Base-by-base conservation (phyloP, 2,888 invertebrate genomes). In the Leptopilina drosophilae region DNA sequence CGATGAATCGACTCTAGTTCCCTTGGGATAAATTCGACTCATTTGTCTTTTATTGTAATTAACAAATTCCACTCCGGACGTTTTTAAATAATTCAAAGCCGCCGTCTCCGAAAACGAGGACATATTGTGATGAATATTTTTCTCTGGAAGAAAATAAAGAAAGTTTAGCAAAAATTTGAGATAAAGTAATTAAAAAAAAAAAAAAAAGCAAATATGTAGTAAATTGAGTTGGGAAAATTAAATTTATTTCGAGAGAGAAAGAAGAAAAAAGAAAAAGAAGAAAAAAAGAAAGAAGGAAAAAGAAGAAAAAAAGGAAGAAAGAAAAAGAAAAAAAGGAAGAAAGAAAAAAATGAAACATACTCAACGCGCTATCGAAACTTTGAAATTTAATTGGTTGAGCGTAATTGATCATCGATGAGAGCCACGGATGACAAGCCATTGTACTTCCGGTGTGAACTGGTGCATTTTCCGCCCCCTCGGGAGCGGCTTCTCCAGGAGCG, bases 31-130 rank as follows among this genome's bases (percentile, higher is more conserved):
- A 83, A 96, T 95, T 84, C 95, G 91, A 87, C 94, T 94, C 93
- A 95, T 93, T 89, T 95, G 95, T n/a, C 95, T 93, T 88, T 95
- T 95, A 91, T 95, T 95, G 89, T 95, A 95, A 92, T 95, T 95
- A 82, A 95, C 95, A 89, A 95, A 95, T 87, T 95, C 95, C 66
- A 95, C 94, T 14, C 94, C 94, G 83, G 94, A 93, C 64, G 94
- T 94, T 88, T 95, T 95, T 80, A 95, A 92, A 87, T 94, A 94
- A 82, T 94, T 94, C 77, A 95, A 91, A 12, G 95, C 95, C 62
- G 94, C 93, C 62, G 94, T 94, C 90, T 95, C 95, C 82, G 95
- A 94, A 89, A 95, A 95, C 46, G 95, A 95, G 12, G 95, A 95
- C 95, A 95, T 95, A 88, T 95, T 94, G 91, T 94, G 94, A 89